These are phyloP conservation scores for Dasyprocta punctata DNA, from an alignment of 2,113 vertebrate species.

Conservation along the genomic window DNA sequence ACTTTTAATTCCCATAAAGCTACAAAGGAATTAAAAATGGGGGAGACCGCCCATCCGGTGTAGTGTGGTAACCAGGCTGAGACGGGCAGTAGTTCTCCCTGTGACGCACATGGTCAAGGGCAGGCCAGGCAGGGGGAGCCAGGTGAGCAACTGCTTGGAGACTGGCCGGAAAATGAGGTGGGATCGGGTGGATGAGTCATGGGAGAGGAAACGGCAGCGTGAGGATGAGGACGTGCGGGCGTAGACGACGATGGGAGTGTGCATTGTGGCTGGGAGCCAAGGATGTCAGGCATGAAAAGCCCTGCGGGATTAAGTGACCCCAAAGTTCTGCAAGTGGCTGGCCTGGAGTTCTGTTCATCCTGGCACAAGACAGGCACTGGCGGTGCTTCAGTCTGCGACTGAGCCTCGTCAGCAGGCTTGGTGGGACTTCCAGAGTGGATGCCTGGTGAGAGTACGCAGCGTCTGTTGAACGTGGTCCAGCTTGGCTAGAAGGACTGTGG, in stretches of 20 bases:
- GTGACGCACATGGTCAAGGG: neutral
- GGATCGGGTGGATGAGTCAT: conserved; percentile 42
- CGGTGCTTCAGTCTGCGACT: neutral
- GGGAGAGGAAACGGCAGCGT: neutral
- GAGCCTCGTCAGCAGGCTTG: neutral
- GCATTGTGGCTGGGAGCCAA: conserved; percentile 54
- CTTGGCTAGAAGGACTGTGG: neutral
- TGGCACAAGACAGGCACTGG: neutral
- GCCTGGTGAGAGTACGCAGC: neutral
- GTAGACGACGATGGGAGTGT: neutral
- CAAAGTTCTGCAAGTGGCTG: conserved; percentile 48
- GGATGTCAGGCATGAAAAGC: conserved; percentile 51
- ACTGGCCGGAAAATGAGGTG: neutral
- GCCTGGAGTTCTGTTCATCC: neutral
- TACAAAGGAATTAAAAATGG: neutral
- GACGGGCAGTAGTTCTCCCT: neutral
- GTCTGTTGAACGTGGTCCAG: neutral
- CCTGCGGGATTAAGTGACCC: conserved; percentile 74
- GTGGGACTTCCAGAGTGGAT: neutral
- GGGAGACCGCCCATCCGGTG: accelerated
- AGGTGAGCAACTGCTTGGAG: neutral
- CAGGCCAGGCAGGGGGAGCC: neutral
- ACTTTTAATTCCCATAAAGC: neutral
- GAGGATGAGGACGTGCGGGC: neutral
- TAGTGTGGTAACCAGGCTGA: neutral